Percentiles rank a stretch among this genome's conserved stretches.
Conservation (phyloP, 2,797 vertebrate genomes). For the Pteronotus mesoamericanus region DNA sequence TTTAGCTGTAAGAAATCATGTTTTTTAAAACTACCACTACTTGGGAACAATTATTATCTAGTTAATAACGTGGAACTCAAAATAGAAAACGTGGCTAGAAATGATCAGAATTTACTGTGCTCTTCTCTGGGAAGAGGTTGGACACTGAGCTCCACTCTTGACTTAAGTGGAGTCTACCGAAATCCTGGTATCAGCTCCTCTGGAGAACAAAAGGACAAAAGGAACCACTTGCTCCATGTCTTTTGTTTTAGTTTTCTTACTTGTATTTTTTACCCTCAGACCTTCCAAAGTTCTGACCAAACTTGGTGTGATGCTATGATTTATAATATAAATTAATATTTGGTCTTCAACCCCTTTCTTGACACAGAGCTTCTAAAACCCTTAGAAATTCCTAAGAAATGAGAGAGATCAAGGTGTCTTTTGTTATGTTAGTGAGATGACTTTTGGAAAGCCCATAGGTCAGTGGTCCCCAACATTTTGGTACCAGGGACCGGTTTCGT, state of each 20-base stretch:
- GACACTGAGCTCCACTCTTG: not conserved
- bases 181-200: not conserved
- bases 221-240: not conserved
- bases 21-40: not conserved
- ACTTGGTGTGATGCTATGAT: not conserved
- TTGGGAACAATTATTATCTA: not conserved
- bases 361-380: not conserved
- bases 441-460: not conserved
- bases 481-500: no score
- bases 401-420: not conserved
- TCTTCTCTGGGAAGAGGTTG: not conserved
- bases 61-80: not conserved
- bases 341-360: not conserved
- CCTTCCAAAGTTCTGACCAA: not conserved
- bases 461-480: no score
- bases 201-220: not conserved
- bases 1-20: not conserved
- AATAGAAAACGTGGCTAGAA: not conserved
- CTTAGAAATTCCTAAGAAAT: not conserved
- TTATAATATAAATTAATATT: not conserved
- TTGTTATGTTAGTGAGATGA: not conserved
- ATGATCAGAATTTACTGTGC: not conserved
- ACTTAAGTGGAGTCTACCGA: not conserved
- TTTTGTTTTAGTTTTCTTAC: not conserved
- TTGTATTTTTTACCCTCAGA: not conserved